A percentile compares a stretch with the other conserved stretches of the same genome.
Conservation (phyloP, 2,113 vertebrate genomes). For the Orthonyx spaldingii region DNA sequence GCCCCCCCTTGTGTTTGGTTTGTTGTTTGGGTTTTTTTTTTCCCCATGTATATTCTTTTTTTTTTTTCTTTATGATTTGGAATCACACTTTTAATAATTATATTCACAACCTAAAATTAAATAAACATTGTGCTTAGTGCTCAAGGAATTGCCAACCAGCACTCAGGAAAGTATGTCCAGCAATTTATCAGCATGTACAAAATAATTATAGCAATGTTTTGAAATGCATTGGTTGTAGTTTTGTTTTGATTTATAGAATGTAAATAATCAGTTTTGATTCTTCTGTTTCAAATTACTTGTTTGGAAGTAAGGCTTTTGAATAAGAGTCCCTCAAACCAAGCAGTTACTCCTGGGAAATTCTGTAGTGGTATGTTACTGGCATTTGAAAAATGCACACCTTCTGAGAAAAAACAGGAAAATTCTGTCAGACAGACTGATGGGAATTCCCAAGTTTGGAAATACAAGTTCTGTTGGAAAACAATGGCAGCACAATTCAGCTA, state of each 20-base stretch:
- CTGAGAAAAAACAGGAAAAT: constrained; percentile 80
- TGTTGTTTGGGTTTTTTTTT: background rate
- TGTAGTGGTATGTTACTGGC: constrained; percentile 74
- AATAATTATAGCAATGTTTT: constrained; percentile 58
- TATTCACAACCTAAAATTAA: constrained; percentile 10
- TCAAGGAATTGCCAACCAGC: constrained; percentile 40
- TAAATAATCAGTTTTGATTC: constrained; percentile 49
- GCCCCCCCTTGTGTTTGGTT: background rate
- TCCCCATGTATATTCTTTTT: rapidly evolving
- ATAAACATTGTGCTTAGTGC: constrained; percentile 37
- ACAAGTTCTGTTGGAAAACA: constrained; percentile 56
- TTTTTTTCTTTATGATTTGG: background rate
- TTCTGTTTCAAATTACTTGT: constrained; percentile 54
- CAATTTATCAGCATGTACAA: constrained; percentile 32
- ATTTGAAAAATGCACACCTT: constrained; percentile 81
- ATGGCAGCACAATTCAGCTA: constrained; percentile 44
- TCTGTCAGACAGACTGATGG: constrained; percentile 82
- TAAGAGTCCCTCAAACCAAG: constrained; percentile 65
- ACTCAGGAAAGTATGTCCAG: constrained; percentile 45
- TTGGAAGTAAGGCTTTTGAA: constrained; percentile 55
- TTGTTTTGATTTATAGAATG: constrained; percentile 58
- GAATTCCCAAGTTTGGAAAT: constrained; percentile 78
- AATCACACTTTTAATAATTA: constrained; percentile 35
- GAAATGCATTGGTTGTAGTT: constrained; percentile 21
- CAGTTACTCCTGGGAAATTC: constrained; percentile 79